phyloP scores from a whole-genome alignment of 2,888 invertebrate species.

The Lobophora halterata region DNA sequence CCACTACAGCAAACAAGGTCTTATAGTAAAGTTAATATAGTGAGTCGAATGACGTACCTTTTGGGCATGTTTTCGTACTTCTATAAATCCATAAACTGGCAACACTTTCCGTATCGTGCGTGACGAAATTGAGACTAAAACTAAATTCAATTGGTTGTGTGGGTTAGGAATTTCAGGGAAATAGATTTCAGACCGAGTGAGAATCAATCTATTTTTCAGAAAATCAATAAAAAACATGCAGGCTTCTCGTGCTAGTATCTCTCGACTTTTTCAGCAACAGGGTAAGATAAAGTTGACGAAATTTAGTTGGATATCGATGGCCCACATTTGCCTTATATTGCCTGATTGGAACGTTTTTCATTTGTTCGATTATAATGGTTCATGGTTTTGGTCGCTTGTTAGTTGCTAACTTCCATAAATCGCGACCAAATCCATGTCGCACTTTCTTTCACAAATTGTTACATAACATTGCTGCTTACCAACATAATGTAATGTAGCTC shows the following conservation, averaged over 20 bases:
- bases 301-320: slow-evolving; percentile 12
- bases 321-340: slow-evolving; percentile 25
- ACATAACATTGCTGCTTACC: slow-evolving; percentile 56
- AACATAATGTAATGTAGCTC: too few species aligned
- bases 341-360: too few species aligned
- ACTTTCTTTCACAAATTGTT: slow-evolving; percentile 34
- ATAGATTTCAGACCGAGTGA: too few species aligned
- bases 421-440: too few species aligned
- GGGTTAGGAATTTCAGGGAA: too few species aligned
- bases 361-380: too few species aligned
- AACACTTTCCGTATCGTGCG: background rate
- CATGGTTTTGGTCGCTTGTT: too few species aligned
- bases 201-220: slow-evolving; percentile 7
- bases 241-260: slow-evolving; percentile 54
- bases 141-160: too few species aligned
- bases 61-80: slow-evolving; percentile 6
- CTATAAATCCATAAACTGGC: too few species aligned
- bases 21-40: background rate
- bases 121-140: too few species aligned
- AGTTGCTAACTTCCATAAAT: too few species aligned
- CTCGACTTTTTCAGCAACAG: slow-evolving; percentile 62
- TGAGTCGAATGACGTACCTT: background rate
- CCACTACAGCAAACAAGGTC: too few species aligned
- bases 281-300: slow-evolving; percentile 42
- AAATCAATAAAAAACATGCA: slow-evolving; percentile 46